Percentiles rank a stretch among this genome's conserved stretches.
Conservation (phyloP, 1,140 invertebrate genomes). For the Caenorhabditis briggsae region DNA sequence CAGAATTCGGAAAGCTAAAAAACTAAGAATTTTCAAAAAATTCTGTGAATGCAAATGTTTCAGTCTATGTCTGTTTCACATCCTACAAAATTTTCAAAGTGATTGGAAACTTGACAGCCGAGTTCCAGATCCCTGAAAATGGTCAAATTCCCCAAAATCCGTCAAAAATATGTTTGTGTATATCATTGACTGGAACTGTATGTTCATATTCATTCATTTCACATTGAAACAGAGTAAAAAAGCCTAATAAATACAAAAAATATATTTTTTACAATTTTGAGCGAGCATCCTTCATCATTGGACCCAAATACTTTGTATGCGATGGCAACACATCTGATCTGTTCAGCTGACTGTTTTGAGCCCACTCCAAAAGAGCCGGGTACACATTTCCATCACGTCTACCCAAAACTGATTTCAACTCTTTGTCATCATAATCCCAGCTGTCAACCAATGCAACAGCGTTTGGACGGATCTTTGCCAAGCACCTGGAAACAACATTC, state of each 20-base stretch:
- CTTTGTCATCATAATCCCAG: constrained; percentile 88
- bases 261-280: not conserved
- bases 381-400: constrained; percentile 92
- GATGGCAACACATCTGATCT: constrained; percentile 79
- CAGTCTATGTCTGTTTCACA: too few relatives aligned
- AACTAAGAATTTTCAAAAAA: too few relatives aligned
- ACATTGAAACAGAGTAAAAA: not conserved
- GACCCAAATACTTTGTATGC: constrained; percentile 63
- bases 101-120: too few relatives aligned
- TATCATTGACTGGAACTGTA: too few relatives aligned
- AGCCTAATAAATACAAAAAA: not conserved
- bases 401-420: constrained; percentile 86
- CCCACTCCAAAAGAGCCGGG: constrained; percentile 87
- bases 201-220: not conserved
- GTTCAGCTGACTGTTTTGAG: constrained; percentile 89
- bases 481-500: constrained; percentile 52
- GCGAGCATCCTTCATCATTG: constrained; percentile 63
- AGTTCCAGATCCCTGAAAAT: too few relatives aligned
- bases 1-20: too few relatives aligned
- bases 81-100: too few relatives aligned
- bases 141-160: too few relatives aligned
- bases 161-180: too few relatives aligned
- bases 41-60: too few relatives aligned
- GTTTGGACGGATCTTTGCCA: constrained; percentile 81
- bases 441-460: constrained; percentile 90